A percentile compares a stretch with the other conserved stretches of the same genome.
phyloP scores from a whole-genome alignment of 2,797 vertebrate species.

The Balearica regulorum region DNA sequence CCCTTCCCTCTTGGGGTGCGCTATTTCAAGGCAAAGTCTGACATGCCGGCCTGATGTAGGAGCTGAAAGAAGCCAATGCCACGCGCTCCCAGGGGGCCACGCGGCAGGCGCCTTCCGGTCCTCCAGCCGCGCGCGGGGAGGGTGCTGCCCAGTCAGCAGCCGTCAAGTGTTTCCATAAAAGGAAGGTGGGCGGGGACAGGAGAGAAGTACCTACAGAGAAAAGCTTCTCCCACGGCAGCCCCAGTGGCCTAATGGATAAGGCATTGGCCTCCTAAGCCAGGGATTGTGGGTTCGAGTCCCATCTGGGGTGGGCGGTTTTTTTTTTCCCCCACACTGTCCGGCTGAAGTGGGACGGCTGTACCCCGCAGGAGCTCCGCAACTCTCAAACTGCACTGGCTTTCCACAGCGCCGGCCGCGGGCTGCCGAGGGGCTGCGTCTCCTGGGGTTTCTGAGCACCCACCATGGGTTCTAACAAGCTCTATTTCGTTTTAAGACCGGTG shows the following conservation, averaged over 20 bases:
- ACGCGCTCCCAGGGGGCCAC: no score
- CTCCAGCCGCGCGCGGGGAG: no score
- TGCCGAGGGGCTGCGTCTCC: rapidly evolving
- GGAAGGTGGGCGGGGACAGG: rapidly evolving
- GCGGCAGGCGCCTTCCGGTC: background rate
- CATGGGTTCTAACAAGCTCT: rapidly evolving
- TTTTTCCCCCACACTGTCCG: rapidly evolving
- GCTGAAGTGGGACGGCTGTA: rapidly evolving
- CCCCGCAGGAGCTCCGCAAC: rapidly evolving
- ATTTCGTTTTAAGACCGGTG: background rate
- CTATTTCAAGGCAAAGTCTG: no score
- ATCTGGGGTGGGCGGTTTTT: constrained; percentile 27
- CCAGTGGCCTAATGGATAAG: constrained; percentile 71
- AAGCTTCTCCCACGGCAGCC: rapidly evolving
- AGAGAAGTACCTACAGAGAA: rapidly evolving
- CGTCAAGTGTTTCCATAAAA: rapidly evolving
- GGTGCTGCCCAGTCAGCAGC: rapidly evolving
- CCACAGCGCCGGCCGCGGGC: rapidly evolving
- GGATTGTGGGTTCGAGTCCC: constrained; percentile 74
- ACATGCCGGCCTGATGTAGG: rapidly evolving
- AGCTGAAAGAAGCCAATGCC: no score
- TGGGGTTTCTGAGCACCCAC: rapidly evolving
- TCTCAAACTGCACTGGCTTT: rapidly evolving
- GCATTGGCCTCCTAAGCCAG: constrained; percentile 70
- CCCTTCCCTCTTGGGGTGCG: rapidly evolving